These are phyloP conservation scores for Alosa sapidissima DNA, from an alignment of 2,797 vertebrate species.

Conservation along the genomic window DNA sequence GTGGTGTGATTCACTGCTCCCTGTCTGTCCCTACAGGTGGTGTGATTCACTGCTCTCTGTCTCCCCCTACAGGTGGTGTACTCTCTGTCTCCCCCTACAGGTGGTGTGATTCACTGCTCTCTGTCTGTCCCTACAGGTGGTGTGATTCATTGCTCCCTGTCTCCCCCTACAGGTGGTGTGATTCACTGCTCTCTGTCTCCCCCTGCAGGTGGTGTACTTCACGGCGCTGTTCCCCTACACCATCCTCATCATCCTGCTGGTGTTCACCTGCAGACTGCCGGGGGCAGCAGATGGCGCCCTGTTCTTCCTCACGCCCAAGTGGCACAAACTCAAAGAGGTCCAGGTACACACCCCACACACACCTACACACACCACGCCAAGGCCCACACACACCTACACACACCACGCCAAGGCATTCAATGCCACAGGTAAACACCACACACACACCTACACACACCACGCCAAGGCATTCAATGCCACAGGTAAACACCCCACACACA, in stretches of 20 bases:
- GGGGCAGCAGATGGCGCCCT: constrained; percentile 40
- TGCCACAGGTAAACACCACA: too few species aligned
- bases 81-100: too few species aligned
- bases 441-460: too few species aligned
- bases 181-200: not conserved
- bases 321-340: constrained; percentile 35
- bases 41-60: not conserved
- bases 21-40: constrained; percentile 7
- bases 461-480: too few species aligned
- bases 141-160: not conserved
- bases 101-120: not conserved
- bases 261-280: constrained; percentile 43
- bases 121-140: not conserved
- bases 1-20: constrained; percentile 42
- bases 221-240: constrained; percentile 46
- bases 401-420: too few species aligned
- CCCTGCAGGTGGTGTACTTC: constrained; percentile 39
- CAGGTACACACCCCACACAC: constrained; percentile 29
- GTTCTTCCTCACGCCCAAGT: constrained; percentile 44
- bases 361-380: too few species aligned
- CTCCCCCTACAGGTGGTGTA: not conserved
- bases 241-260: constrained; percentile 37
- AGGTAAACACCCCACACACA: too few species aligned
- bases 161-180: not conserved
- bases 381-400: too few species aligned